phyloP scores from a whole-genome alignment of 2,888 invertebrate species.

The Mamestra brassicae region DNA sequence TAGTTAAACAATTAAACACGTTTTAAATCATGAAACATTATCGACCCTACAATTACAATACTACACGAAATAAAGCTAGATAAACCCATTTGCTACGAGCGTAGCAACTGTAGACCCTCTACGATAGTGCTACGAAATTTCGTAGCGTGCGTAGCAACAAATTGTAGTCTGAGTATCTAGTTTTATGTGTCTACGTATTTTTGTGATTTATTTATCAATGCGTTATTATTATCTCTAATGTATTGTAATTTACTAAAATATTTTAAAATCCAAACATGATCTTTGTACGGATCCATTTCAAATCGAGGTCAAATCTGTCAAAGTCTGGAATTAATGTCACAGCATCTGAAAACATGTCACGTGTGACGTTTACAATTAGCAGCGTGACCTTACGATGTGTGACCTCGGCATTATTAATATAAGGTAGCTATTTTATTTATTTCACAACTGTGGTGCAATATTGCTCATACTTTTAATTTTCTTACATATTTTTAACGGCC shows the following conservation, averaged over 20 bases:
- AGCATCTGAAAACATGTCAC: conserved; percentile 45
- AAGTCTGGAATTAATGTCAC: conserved; percentile 50
- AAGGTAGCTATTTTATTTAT: conserved; percentile 30
- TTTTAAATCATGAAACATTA: too few species aligned
- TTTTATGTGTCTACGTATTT: neutral
- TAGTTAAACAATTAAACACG: too few species aligned
- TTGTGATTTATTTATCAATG: neutral
- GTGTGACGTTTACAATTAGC: conserved; percentile 49
- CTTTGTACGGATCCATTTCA: conserved; percentile 19
- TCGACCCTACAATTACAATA: neutral
- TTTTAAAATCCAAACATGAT: neutral
- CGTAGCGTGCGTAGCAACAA: conserved; percentile 46
- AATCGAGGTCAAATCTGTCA: conserved; percentile 53
- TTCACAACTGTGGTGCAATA: conserved; percentile 60
- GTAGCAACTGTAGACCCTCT: conserved; percentile 47
- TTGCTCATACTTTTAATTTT: conserved; percentile 2
- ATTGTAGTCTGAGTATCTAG: conserved; percentile 13
- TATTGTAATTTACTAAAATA: neutral
- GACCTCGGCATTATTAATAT: conserved; percentile 44
- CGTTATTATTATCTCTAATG: neutral
- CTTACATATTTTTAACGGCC: conserved; percentile 17
- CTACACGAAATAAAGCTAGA: neutral
- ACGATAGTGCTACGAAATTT: conserved; percentile 56
- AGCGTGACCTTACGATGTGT: conserved; percentile 42
- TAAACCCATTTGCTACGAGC: neutral